Conservation (phyloP, 2,797 vertebrate species). For the Typhlichthys subterraneus region DNA sequence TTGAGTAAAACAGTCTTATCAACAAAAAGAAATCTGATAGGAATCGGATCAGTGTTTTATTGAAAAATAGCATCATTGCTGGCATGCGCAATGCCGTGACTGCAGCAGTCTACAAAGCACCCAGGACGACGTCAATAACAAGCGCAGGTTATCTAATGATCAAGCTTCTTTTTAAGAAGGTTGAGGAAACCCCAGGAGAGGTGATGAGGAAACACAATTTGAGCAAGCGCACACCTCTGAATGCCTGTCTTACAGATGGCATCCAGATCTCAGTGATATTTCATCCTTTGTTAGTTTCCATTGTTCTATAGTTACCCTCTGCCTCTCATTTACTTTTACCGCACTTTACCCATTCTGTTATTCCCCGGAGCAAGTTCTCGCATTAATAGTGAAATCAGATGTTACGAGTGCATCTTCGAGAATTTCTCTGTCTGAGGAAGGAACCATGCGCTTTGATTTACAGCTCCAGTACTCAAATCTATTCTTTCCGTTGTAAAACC, state of each 20-base stretch:
- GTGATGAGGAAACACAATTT: slow-evolving; percentile 3
- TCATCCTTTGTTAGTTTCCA: neutral
- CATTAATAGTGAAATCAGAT: slow-evolving; percentile 62
- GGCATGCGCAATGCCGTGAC: slow-evolving; percentile 10
- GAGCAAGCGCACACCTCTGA: neutral
- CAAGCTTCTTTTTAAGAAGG: slow-evolving; percentile 1
- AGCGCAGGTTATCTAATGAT: slow-evolving; percentile 10
- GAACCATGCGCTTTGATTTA: neutral
- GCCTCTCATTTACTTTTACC: slow-evolving; percentile 7
- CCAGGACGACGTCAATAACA: slow-evolving; percentile 4
- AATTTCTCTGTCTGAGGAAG: neutral
- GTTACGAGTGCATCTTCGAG: neutral
- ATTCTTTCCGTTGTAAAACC: slow-evolving; percentile 2
- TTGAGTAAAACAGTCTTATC: slow-evolving; percentile 21
- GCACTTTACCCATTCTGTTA: slow-evolving; percentile 27
- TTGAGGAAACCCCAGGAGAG: slow-evolving; percentile 1
- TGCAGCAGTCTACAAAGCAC: slow-evolving; percentile 12
- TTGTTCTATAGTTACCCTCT: slow-evolving; percentile 26
- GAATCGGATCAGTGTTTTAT: slow-evolving; percentile 10
- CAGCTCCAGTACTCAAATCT: slow-evolving; percentile 6
- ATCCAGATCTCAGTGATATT: slow-evolving; percentile 9
- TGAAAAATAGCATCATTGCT: slow-evolving; percentile 20
- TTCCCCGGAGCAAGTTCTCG: slow-evolving; percentile 44
- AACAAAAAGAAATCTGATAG: slow-evolving; percentile 19
- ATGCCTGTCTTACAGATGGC: slow-evolving; percentile 6